phyloP scores from a whole-genome alignment of 2,888 invertebrate species.

The Drosophila borborema region DNA sequence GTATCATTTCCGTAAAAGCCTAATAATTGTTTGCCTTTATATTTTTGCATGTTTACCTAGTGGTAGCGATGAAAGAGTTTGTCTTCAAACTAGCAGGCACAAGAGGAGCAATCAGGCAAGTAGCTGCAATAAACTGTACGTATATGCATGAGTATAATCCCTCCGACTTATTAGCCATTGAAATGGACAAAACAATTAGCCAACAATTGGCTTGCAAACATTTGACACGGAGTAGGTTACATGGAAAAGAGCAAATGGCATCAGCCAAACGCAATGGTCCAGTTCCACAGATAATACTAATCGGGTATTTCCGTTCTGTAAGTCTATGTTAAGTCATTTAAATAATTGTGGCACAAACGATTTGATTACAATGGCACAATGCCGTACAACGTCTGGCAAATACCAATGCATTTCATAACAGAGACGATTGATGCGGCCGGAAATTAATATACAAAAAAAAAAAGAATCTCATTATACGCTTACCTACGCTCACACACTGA shows the following conservation, averaged over 20 bases:
- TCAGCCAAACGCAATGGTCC: slow-evolving; percentile 20
- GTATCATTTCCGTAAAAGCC: background rate
- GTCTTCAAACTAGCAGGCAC: too few species aligned
- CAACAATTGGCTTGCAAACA: slow-evolving; percentile 39
- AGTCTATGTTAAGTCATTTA: slow-evolving; percentile 77
- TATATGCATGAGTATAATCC: slow-evolving; percentile 7
- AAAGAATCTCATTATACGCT: slow-evolving; percentile 74
- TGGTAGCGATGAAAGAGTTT: background rate
- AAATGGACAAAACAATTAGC: slow-evolving; percentile 36
- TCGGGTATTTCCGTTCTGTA: slow-evolving; percentile 70
- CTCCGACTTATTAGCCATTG: background rate
- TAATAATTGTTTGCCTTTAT: background rate
- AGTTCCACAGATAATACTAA: slow-evolving; percentile 47
- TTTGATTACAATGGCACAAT: slow-evolving; percentile 38
- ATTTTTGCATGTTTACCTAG: background rate
- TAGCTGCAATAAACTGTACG: background rate
- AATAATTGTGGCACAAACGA: slow-evolving; percentile 74
- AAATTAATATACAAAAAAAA: slow-evolving; percentile 79
- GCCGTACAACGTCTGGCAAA: slow-evolving; percentile 31
- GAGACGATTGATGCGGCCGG: slow-evolving; percentile 50
- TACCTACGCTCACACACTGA: slow-evolving; percentile 14
- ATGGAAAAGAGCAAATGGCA: slow-evolving; percentile 39
- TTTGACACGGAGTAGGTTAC: slow-evolving; percentile 45
- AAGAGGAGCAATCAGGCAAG: background rate
- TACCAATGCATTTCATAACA: slow-evolving; percentile 26